Evolutionary conservation across 2,888 invertebrate species (phyloP).

Genomic region (Actias luna): DNA sequence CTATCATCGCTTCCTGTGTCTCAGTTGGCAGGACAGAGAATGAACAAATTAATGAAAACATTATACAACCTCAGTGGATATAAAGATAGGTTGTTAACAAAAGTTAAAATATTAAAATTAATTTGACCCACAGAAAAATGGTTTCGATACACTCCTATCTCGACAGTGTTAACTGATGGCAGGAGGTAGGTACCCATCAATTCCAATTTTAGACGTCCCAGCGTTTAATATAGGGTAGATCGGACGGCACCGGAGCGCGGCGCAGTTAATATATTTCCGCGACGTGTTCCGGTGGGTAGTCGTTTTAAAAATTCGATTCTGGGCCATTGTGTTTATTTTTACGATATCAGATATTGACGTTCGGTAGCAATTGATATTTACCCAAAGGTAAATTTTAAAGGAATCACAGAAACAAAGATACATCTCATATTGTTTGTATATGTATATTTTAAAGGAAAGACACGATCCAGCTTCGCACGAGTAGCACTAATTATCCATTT

Average conservation of each 20-base stretch:
- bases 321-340: not conserved
- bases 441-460: too few species aligned
- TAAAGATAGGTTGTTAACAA: too few species aligned
- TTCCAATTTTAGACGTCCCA: constrained; percentile 24
- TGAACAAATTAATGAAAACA: too few species aligned
- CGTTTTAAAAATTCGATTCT: constrained; percentile 18
- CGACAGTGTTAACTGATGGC: constrained; percentile 8
- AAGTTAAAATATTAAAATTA: not conserved
- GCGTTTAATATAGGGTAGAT: constrained; percentile 12
- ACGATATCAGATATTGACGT: not conserved
- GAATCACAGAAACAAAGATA: too few species aligned
- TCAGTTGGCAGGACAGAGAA: too few species aligned
- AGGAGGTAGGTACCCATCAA: constrained; percentile 22
- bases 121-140: not conserved
- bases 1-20: too few species aligned
- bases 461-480: too few species aligned
- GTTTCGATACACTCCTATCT: not conserved
- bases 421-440: too few species aligned
- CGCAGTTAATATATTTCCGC: constrained; percentile 26
- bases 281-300: constrained; percentile 22
- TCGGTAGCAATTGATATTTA: not conserved
- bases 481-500: too few species aligned
- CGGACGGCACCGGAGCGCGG: constrained; percentile 18
- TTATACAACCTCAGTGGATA: too few species aligned
- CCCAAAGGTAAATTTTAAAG: not conserved